These are phyloP conservation scores for Temnothorax unifasciatus DNA, from an alignment of 2,888 invertebrate species.

Conservation along the genomic window DNA sequence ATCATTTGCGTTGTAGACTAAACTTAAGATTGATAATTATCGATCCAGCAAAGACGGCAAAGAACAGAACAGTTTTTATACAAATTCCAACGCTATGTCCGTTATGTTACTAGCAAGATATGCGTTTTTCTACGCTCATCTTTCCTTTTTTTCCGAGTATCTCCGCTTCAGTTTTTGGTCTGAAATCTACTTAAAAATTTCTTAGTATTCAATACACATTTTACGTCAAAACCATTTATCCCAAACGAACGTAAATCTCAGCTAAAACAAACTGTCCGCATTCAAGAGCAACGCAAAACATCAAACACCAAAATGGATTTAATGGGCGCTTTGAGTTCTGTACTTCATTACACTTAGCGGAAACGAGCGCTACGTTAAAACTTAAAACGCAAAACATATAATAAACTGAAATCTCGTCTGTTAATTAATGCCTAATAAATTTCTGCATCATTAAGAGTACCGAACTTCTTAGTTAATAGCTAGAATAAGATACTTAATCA, in stretches of 20 bases:
- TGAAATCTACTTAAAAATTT: constrained; percentile 27
- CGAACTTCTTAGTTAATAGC: constrained; percentile 24
- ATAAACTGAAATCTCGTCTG: constrained; percentile 12
- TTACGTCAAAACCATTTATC: constrained; percentile 25
- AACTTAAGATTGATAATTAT: not conserved
- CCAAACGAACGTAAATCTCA: constrained; percentile 50
- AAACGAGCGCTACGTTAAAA: constrained; percentile 32
- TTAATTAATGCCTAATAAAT: constrained; percentile 12
- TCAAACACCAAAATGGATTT: constrained; percentile 56
- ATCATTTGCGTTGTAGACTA: not conserved
- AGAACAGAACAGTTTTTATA: not conserved
- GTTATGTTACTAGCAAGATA: not conserved
- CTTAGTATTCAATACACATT: constrained; percentile 37
- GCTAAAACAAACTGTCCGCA: constrained; percentile 40
- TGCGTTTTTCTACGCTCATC: not conserved
- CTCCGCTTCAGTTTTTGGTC: not conserved
- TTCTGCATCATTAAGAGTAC: not conserved
- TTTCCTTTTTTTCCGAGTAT: not conserved
- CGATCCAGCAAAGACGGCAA: not conserved
- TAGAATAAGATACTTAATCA: not conserved
- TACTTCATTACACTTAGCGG: constrained; percentile 47
- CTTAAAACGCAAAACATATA: constrained; percentile 10
- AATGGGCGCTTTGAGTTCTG: constrained; percentile 43
- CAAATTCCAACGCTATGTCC: not conserved
- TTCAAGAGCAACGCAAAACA: constrained; percentile 51